Percentiles rank a stretch among this genome's conserved stretches.
These are phyloP conservation scores for Sakesphorus luctuosus DNA, from an alignment of 2,113 vertebrate genomes.

Conservation along the genomic window DNA sequence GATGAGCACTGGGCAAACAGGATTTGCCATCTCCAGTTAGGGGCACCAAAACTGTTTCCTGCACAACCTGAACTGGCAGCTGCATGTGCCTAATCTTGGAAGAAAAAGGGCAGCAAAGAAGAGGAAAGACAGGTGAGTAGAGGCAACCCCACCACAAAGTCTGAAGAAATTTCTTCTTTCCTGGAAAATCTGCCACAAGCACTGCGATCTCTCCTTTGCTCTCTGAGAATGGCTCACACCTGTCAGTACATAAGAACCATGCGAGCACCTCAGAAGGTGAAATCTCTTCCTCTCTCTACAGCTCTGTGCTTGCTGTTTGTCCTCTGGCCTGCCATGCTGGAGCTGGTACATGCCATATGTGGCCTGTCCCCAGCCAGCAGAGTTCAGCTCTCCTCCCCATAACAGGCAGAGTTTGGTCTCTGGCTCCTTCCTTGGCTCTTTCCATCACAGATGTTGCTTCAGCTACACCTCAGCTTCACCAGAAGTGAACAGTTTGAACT, in stretches of 20 bases:
- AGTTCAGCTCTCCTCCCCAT: background rate
- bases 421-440: background rate
- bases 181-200: background rate
- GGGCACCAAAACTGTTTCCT: background rate
- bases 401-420: background rate
- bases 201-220: background rate
- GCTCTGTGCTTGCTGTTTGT: background rate
- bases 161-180: background rate
- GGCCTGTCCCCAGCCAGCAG: background rate
- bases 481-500: background rate
- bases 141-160: background rate
- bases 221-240: background rate
- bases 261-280: background rate
- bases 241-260: background rate
- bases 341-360: fast-evolving
- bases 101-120: background rate
- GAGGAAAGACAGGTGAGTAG: background rate
- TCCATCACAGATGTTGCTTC: background rate
- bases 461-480: background rate
- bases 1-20: background rate
- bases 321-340: background rate
- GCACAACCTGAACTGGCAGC: background rate
- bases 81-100: background rate
- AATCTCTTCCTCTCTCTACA: background rate
- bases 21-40: background rate